Conservation (phyloP, 2,797 vertebrate species). For the Acropternis orthonyx region DNA sequence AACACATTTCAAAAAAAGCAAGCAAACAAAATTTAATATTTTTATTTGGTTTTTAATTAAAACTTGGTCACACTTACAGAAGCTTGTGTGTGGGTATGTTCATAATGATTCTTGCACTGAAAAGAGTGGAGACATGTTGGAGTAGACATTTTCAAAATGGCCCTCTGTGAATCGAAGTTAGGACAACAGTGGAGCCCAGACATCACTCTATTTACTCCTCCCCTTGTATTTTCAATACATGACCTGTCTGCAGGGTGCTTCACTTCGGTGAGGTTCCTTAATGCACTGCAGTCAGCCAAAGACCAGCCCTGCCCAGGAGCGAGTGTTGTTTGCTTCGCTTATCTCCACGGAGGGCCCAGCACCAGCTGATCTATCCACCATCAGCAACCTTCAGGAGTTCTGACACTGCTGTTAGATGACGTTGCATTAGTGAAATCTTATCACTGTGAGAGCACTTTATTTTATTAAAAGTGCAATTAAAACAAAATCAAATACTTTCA, state of each 20-base stretch:
- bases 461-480: conserved; percentile 76
- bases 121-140: not conserved
- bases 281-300: not conserved
- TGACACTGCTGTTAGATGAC: conserved; percentile 19
- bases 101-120: not conserved
- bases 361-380: not conserved
- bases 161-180: fast-evolving
- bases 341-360: not conserved
- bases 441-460: conserved; percentile 59
- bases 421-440: conserved; percentile 58
- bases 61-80: not conserved
- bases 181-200: not conserved
- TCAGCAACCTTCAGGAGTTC: not conserved
- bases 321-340: not conserved
- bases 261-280: not conserved
- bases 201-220: not conserved
- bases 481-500: conserved; percentile 70
- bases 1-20: not conserved
- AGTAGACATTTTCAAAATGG: not conserved
- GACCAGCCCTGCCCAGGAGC: not conserved
- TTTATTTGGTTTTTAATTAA: not conserved
- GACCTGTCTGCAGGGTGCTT: not conserved
- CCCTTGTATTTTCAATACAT: not conserved
- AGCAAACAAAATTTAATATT: not conserved
- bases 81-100: not conserved